A percentile compares a stretch with the other conserved stretches of the same genome.
These are phyloP conservation scores for Yponomeuta malinellus DNA, from an alignment of 2,888 invertebrate genomes.

Conservation along the genomic window DNA sequence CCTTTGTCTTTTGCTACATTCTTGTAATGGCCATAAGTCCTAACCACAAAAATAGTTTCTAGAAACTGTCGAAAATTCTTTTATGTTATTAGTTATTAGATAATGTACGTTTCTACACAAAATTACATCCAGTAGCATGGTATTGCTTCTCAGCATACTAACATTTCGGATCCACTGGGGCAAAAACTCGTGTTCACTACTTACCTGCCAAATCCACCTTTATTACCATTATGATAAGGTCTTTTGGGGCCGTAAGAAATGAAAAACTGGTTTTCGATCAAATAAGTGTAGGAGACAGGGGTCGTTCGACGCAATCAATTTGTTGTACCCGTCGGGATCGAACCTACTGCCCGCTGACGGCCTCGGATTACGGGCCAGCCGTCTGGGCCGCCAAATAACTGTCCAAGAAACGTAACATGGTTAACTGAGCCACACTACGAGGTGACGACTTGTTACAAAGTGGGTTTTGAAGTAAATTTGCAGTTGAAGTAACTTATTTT, in stretches of 20 bases:
- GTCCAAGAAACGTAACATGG: not conserved
- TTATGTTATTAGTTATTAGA: too few species aligned
- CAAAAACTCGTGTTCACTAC: too few species aligned
- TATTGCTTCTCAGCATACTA: not conserved
- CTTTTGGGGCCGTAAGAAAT: too few species aligned
- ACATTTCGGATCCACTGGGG: not conserved
- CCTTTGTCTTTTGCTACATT: too few species aligned
- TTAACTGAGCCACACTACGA: not conserved
- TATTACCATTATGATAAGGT: too few species aligned
- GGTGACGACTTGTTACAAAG: not conserved
- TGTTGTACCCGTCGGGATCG: constrained; percentile 4
- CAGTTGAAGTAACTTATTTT: too few species aligned
- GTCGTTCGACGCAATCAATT: constrained; percentile 1
- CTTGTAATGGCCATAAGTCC: too few species aligned
- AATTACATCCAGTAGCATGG: not conserved
- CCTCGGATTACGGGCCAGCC: not conserved
- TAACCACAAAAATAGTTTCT: too few species aligned
- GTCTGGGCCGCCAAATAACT: not conserved
- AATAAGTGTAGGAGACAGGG: not conserved
- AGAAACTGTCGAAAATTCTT: too few species aligned
- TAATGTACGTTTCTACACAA: too few species aligned
- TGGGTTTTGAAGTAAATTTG: not conserved
- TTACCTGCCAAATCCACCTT: too few species aligned
- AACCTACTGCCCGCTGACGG: not conserved
- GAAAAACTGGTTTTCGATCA: too few species aligned